Conservation (phyloP, 1,140 invertebrate species). For the Manduca sexta region DNA sequence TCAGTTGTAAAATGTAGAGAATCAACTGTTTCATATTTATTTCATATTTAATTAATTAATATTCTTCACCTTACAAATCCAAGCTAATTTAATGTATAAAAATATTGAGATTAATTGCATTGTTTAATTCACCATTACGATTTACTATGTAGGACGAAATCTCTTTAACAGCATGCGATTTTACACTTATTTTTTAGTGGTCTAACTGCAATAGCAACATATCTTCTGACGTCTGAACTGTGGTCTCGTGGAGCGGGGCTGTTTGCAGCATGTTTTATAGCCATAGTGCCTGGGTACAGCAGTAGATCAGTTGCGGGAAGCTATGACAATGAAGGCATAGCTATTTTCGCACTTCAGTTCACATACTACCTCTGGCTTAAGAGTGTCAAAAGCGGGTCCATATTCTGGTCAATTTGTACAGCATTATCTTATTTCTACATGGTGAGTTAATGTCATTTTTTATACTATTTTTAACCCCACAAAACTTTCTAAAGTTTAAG, state of each 20-base stretch:
- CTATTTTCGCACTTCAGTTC: conserved; percentile 99
- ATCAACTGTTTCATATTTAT: no score
- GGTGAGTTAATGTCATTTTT: conserved; percentile 77
- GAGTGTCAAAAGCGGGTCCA: conserved; percentile 96
- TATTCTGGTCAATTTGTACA: conserved; percentile 95
- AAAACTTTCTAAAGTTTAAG: no score
- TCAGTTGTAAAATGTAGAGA: no score
- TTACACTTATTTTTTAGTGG: conserved; percentile 89
- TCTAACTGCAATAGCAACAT: conserved; percentile 97
- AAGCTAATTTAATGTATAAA: no score
- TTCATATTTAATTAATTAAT: no score
- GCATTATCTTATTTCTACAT: conserved; percentile 99
- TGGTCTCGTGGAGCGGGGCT: conserved; percentile 97
- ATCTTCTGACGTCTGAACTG: conserved; percentile 97
- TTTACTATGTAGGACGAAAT: no score
- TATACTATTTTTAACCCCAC: no score
- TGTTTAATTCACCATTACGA: no score
- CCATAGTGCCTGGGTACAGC: conserved; percentile 99
- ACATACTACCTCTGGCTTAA: conserved; percentile 99
- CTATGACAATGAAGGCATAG: conserved; percentile 99
- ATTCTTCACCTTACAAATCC: no score
- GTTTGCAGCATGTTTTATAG: conserved; percentile 99
- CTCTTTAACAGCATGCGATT: no score
- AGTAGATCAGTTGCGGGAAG: conserved; percentile 99
- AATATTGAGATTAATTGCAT: no score